Evolutionary conservation across 2,888 invertebrate genomes (phyloP).

Genomic region (Habroteleia sp.): DNA sequence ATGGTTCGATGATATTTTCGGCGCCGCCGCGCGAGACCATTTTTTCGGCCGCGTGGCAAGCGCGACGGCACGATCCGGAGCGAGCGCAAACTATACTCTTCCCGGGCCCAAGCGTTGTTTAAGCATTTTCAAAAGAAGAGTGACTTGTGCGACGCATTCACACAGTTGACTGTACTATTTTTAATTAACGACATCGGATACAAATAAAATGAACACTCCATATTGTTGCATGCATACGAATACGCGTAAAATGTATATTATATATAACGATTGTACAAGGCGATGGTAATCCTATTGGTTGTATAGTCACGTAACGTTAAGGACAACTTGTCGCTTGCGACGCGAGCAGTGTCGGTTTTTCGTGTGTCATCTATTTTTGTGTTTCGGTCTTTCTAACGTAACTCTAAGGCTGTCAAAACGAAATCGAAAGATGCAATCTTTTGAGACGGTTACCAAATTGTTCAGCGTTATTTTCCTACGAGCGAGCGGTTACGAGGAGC

Average conservation of each 20-base stretch:
- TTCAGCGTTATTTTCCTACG: slow-evolving; percentile 19
- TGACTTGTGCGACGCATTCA: slow-evolving; percentile 53
- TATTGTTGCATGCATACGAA: slow-evolving; percentile 80
- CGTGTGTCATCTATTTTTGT: slow-evolving; percentile 1
- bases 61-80: slow-evolving; percentile 4
- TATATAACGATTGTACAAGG: slow-evolving; percentile 65
- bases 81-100: slow-evolving; percentile 70
- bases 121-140: slow-evolving; percentile 52
- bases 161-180: slow-evolving; percentile 74
- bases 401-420: not conserved
- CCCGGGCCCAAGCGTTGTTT: slow-evolving; percentile 80
- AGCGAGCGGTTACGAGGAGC: not conserved
- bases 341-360: slow-evolving; percentile 69
- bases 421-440: slow-evolving; percentile 29
- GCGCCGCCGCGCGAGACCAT: slow-evolving; percentile 28
- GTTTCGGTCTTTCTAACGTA: not conserved
- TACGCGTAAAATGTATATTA: slow-evolving; percentile 68
- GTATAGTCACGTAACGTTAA: slow-evolving; percentile 64
- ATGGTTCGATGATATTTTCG: slow-evolving; percentile 43
- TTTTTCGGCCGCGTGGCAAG: slow-evolving; percentile 23
- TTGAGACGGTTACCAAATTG: slow-evolving; percentile 10
- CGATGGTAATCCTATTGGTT: slow-evolving; percentile 64
- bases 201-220: slow-evolving; percentile 66
- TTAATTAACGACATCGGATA: slow-evolving; percentile 69
- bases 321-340: slow-evolving; percentile 70